Percentiles rank a stretch among this genome's conserved stretches.
Conservation (phyloP, 2,797 vertebrate species). For the Alexandromys oeconomus region DNA sequence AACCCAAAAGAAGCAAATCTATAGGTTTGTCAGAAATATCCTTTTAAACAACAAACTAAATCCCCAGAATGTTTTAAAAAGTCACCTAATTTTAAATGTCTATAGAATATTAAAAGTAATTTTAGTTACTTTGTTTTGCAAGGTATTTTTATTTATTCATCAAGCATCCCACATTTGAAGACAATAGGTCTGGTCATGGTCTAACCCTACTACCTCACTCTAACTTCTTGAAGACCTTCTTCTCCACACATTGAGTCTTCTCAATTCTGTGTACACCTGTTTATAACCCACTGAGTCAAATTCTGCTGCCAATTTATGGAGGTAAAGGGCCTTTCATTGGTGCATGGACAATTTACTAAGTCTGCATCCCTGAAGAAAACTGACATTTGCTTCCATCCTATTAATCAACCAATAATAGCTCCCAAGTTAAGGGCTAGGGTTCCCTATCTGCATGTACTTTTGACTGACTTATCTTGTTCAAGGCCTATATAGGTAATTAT, state of each 20-base stretch:
- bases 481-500: not conserved
- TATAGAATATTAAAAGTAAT: not conserved
- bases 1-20: not conserved
- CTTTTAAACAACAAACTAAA: constrained; percentile 37
- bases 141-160: not conserved
- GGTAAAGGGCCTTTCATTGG: not conserved
- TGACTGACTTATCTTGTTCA: not conserved
- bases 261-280: not conserved
- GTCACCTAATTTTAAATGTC: not conserved
- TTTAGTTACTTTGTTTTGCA: not conserved
- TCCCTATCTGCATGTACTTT: not conserved
- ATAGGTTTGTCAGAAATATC: not conserved
- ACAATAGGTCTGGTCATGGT: not conserved
- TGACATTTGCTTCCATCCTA: not conserved
- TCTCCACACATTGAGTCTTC: not conserved
- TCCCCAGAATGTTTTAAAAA: not conserved
- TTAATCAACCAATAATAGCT: not conserved
- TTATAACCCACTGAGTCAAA: not conserved
- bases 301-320: not conserved
- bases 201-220: not conserved
- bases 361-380: not conserved
- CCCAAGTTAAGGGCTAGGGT: not conserved
- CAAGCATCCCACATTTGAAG: not conserved
- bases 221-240: not conserved
- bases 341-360: not conserved